Evolutionary conservation across 2,888 invertebrate species (phyloP), one percentile per base, ranked within the genome.

Genomic region (Ellobium chinense): DNA sequence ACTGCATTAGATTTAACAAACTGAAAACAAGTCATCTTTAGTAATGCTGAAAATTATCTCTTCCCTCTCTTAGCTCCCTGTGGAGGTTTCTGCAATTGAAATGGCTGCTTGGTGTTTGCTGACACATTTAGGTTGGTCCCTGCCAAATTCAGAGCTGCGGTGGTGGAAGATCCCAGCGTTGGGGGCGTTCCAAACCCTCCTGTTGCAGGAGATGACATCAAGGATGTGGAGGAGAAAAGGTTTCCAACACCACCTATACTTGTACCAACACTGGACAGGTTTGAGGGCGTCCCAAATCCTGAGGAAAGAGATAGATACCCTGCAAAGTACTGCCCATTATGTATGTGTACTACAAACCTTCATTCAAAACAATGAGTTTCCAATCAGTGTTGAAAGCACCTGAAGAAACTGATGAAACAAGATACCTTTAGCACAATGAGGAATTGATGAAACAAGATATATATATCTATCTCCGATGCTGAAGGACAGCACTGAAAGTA

Each of bases 41-140:
- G n/a, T n/a, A n/a, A n/a, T n/a, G n/a, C n/a, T n/a, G n/a, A n/a
- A n/a, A n/a, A n/a, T 62, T 80, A 90, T 88, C 88, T 89, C 84
- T 92, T 92, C 37, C 91, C 91, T 56, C 92, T 84, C 85, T 93
- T 93, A 78, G 90, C 89, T 12, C 92, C 91, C 18, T 85, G 81
- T 0, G 92, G 92, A 37, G 92, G 92, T 82, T 92, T 92, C 82
- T 92, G 91, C 34, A 93, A 86, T 81, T 90, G 91, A 87, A 93
- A 93, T 9, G 89, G 88, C 62, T 87, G 85, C 39, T 88, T 87
- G n/a, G 87, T 85, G 27, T 84, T 83, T n/a, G 85, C 83, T 24
- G 87, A 83, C 36, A 85, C 79, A 39, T 82, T 83, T 2, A 83
- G 77, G 65, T 82, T 82, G 21, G 87, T 85, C 12, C 80, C 74